Evolutionary conservation across 2,888 invertebrate genomes (phyloP).

Genomic region (Acanthococcus lagerstroemiae): DNA sequence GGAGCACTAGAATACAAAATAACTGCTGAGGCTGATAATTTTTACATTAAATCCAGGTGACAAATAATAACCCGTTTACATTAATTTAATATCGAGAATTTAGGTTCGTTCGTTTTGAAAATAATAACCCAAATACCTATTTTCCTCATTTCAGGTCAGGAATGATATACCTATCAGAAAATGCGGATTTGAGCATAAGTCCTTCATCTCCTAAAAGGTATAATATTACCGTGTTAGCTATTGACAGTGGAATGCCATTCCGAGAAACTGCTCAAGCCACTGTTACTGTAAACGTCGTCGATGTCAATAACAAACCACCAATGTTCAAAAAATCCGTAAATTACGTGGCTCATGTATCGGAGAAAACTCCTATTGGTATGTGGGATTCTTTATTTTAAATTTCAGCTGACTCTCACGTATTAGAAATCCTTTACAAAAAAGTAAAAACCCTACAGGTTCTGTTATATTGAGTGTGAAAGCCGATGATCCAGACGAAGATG

Average conservation of each 20-base stretch:
- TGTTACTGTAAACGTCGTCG: conserved; percentile 59
- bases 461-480: conserved; percentile 55
- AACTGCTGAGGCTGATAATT: conserved; percentile 64
- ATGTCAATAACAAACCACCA: conserved; percentile 75
- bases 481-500: conserved; percentile 58
- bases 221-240: conserved; percentile 61
- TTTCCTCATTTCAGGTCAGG: conserved; percentile 55
- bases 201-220: conserved; percentile 44
- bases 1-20: conserved; percentile 58
- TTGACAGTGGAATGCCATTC: conserved; percentile 62
- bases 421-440: background rate
- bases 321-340: conserved; percentile 57
- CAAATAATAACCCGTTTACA: no score
- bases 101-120: background rate
- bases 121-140: background rate
- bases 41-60: conserved; percentile 61
- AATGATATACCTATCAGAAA: conserved; percentile 58
- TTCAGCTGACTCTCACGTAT: background rate
- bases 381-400: background rate
- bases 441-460: no score
- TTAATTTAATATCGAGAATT: no score
- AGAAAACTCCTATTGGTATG: conserved; percentile 51
- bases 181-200: conserved; percentile 60
- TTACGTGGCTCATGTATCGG: conserved; percentile 52
- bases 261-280: conserved; percentile 69